Percentiles rank a stretch among this genome's conserved stretches.
phyloP scores from a whole-genome alignment of 2,888 invertebrate species.

The Toxonevra muliebris region DNA sequence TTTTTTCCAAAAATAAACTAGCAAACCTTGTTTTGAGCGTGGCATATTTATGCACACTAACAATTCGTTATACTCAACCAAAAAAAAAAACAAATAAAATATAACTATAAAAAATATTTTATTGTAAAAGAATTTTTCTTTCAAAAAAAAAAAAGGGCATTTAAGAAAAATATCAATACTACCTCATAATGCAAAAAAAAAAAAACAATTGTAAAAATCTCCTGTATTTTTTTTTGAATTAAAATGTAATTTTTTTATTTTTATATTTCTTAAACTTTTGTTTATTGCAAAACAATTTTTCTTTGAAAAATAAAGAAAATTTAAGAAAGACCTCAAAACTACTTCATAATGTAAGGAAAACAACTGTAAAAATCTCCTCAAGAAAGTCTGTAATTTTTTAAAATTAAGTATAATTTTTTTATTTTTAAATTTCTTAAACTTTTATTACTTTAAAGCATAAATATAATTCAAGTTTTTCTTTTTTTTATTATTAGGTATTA shows the following conservation, averaged over 20 bases:
- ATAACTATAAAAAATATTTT: not conserved
- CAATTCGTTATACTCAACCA: not conserved
- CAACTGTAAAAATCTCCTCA: too few relatives aligned
- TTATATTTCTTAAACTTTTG: not conserved
- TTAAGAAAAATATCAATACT: not conserved
- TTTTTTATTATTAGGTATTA: conserved; percentile 11
- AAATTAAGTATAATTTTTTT: too few relatives aligned
- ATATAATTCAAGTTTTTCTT: not conserved
- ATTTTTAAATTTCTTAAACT: conserved; percentile 5
- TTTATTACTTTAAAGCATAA: conserved; percentile 26
- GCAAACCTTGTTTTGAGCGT: conserved; percentile 13
- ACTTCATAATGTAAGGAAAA: too few relatives aligned
- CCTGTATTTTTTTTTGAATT: too few relatives aligned
- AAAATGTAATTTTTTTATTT: not conserved
- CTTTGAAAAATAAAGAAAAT: too few relatives aligned
- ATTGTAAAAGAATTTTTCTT: too few relatives aligned
- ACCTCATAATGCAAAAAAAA: conserved; percentile 10
- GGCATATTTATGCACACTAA: conserved; percentile 19
- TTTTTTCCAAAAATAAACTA: conserved; percentile 18
- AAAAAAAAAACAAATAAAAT: not conserved
- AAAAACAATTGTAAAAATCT: not conserved
- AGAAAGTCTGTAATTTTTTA: too few relatives aligned
- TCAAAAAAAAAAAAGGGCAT: too few relatives aligned
- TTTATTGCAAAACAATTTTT: too few relatives aligned
- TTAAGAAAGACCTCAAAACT: too few relatives aligned